Evolutionary conservation across 2,113 vertebrate species (phyloP).

Genomic region (Sinocyclocheilus rhinocerous): DNA sequence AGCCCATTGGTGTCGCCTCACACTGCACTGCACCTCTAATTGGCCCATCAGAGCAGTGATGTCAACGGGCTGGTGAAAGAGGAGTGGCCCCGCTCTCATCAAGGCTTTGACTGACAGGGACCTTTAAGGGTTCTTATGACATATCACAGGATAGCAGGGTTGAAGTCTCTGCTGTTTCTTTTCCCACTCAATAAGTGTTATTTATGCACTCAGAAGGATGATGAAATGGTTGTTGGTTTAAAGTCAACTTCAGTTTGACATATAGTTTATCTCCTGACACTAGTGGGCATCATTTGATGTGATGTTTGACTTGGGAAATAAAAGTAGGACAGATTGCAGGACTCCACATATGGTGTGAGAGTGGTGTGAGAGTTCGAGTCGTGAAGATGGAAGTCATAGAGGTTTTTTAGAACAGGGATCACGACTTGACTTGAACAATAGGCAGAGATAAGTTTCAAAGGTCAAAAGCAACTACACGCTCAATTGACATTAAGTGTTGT

Average conservation of each 20-base stretch:
- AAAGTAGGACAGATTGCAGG: background rate
- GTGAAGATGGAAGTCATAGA: background rate
- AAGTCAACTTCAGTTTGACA: constrained; percentile 37
- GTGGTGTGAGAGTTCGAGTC: background rate
- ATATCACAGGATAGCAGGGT: constrained; percentile 9
- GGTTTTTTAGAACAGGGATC: background rate
- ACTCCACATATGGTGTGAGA: background rate
- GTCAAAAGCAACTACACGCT: background rate
- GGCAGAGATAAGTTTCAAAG: background rate
- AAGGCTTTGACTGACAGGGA: constrained; percentile 11
- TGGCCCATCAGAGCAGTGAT: constrained; percentile 33
- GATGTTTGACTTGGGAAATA: constrained; percentile 31
- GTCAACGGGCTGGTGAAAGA: background rate
- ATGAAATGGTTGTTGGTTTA: constrained; percentile 24
- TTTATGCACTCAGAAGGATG: constrained; percentile 31
- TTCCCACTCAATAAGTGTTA: constrained; percentile 20
- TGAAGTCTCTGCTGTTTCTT: background rate
- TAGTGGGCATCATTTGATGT: constrained; percentile 11
- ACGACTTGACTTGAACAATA: background rate
- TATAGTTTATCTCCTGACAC: constrained; percentile 30
- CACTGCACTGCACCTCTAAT: constrained; percentile 21
- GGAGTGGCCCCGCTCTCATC: background rate
- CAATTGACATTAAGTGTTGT: background rate
- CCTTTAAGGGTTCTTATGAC: constrained; percentile 18
- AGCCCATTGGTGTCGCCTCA: background rate